Conservation (phyloP, 2,888 invertebrate species). For the Petrolisthes manimaculis region DNA sequence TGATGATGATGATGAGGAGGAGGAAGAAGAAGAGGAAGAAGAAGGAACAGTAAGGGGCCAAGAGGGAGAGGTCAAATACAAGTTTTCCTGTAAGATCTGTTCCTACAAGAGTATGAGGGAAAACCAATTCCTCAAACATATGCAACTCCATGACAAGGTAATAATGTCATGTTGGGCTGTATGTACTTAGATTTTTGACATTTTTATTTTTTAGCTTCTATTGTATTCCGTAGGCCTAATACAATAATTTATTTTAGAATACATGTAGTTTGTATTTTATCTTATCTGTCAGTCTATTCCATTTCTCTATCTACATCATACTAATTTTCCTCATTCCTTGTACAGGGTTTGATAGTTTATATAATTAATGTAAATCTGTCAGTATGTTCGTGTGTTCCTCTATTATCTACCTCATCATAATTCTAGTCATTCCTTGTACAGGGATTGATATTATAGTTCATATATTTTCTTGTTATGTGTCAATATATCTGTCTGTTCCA, state of each 20-base stretch:
- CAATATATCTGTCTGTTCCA: neutral
- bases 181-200: no score
- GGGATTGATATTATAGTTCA: constrained; percentile 66
- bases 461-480: neutral
- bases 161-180: neutral
- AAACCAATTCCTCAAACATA: constrained; percentile 70
- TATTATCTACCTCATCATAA: neutral
- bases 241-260: no score
- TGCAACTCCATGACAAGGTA: constrained; percentile 69
- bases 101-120: constrained; percentile 72
- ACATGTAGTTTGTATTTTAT: no score
- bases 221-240: no score
- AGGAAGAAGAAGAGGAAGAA: constrained; percentile 21
- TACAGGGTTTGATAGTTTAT: no score
- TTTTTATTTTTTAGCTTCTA: no score
- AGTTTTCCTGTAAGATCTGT: constrained; percentile 71
- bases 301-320: neutral
- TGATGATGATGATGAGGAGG: neutral
- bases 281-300: neutral
- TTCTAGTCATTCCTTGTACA: no score
- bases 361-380: no score
- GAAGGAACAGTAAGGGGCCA: constrained; percentile 15
- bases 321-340: no score
- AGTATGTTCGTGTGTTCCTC: neutral
- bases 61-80: constrained; percentile 67